Base-by-base conservation (phyloP, 2,113 vertebrate species). In the Oophaga pumilio region DNA sequence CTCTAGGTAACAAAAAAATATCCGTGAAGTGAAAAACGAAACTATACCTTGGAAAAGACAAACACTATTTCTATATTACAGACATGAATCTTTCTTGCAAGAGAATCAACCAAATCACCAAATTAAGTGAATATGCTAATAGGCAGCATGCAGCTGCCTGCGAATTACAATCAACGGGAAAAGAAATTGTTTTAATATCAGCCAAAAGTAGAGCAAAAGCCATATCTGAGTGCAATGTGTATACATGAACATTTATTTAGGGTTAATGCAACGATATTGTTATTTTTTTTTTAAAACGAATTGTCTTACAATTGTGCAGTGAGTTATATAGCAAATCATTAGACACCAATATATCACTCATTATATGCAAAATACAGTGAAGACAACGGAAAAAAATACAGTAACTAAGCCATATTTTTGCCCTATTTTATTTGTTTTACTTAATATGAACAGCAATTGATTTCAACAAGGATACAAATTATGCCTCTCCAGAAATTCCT, bases 101-200 rank as follows among this genome's bases (percentile, higher is more conserved):
- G 6, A 43, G 33, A 85, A 59, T 11, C 53, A 74, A 85, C 73
- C 59, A 86, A 86, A 78, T 86, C 76, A 8, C 59, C 59, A 78
- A 77, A 86, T 78, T 77, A 86, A 64, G 60, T 66, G 24, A 86
- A 53, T 86, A 86, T 86, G 74, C 85, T 66, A 86, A 86, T 86
- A 68, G 85, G 28, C 43, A 86, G 78, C 85, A 86, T n/a, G 74
- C 60, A 78, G 85, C 49, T 78, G 49, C 43, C 53, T 66, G 28
- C 49, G 78, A 77, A 86, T 78, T 86, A 68, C 59, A 66, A 86
- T 50, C 13, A 57, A 86, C 74, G 68, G 64, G 50, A 43, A 78
- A 86, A 86, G 49, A 85, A 78, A 86, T 78, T 53, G 74, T 49
- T 78, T 86, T 86, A 86, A 86, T 78, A 77, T 86, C 60, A 76